Percentiles rank a stretch among this genome's conserved stretches.
Evolutionary conservation across 2,797 vertebrate species (phyloP).

Genomic region (Tapirus indicus): DNA sequence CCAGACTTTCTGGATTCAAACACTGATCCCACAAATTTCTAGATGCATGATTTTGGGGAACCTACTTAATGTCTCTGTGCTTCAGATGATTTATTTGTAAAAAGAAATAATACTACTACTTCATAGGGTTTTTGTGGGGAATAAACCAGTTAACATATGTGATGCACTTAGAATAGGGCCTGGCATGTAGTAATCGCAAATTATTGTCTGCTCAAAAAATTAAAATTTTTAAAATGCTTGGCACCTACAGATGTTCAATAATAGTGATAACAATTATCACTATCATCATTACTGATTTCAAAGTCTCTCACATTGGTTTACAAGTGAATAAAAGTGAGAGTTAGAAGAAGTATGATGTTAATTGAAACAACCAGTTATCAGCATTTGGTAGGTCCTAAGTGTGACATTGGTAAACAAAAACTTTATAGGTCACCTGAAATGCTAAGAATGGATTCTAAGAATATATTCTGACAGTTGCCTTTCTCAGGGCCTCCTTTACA

Average conservation of each 20-base stretch:
- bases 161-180: background rate
- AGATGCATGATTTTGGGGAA: background rate
- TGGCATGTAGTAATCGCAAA: background rate
- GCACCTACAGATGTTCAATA: background rate
- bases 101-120: background rate
- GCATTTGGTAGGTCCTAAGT: background rate
- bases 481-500: conserved; percentile 71
- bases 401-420: background rate
- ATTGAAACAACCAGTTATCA: background rate
- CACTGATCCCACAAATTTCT: background rate
- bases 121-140: background rate
- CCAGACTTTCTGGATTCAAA: conserved; percentile 1
- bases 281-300: background rate
- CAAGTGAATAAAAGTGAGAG: background rate
- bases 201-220: background rate
- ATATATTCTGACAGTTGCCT: background rate
- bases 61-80: background rate
- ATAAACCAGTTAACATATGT: background rate
- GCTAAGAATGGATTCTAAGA: background rate
- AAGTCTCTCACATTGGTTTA: background rate
- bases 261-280: background rate
- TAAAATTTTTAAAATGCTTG: background rate
- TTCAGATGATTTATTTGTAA: background rate
- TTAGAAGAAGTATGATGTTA: background rate
- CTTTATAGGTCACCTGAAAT: background rate